Evolutionary conservation across 2,797 vertebrate genomes (phyloP), one percentile per base, ranked within the genome.

Genomic region (Trachurus trachurus): DNA sequence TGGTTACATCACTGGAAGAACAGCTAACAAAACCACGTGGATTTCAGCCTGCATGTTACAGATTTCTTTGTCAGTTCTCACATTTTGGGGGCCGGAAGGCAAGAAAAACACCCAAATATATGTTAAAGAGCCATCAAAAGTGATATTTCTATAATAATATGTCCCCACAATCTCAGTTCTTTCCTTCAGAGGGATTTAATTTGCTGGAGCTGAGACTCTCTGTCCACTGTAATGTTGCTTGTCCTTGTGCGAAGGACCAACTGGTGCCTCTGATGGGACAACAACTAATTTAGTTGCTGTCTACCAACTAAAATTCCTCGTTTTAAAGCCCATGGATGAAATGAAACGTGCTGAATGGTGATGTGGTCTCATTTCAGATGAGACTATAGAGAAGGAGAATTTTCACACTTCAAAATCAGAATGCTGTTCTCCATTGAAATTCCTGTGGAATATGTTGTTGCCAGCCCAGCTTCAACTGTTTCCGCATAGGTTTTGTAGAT

Each of bases 311-410:
- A 72, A 73, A 66, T 37, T 52, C 26, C 31, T 64, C 1, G 9
- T 68, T 71, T 71, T 73, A 0, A 0, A 57, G 81, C 50, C 54
- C 34, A 21, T 13, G 21, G 44, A 45, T 56, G n/a, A 34, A 42
- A 64, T 73, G 57, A 75, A 80, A 67, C 71, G 59, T 39, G 62
- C 8, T 6, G 2, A 73, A 39, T n/a, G 53, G 6, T 21, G 29
- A n/a, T 37, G 9, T 44, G 15, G 10, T 34, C 39, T 47, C n/a
- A 66, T 63, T 68, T 39, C 49, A 69, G n/a, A 11, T 31, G 40
- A 66, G 22, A 10, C 58, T 47, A 17, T 10, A 16, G 12, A 66
- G 56, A 73, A 59, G 44, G 61, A 37, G n/a, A 44, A 29, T 40
- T 45, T 44, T 16, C 52, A 22, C 54, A 59, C 42, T 50, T 26